Conservation (phyloP, 2,888 invertebrate species). For the Oligia fasciuncula region DNA sequence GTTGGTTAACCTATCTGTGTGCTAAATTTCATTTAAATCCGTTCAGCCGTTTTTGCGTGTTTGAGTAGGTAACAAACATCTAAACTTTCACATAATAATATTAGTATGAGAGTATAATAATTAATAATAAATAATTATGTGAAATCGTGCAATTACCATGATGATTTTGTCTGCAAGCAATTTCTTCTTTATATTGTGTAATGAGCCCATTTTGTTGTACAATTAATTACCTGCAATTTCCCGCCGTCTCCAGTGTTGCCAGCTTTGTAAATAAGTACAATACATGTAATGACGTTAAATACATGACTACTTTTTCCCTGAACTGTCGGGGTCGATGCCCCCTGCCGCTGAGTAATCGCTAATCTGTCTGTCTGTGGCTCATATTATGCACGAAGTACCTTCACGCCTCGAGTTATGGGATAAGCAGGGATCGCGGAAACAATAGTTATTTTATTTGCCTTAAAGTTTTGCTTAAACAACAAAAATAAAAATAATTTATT, state of each 20-base stretch:
- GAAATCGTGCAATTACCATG: background rate
- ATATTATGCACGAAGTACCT: conserved; percentile 11
- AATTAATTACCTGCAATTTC: conserved; percentile 41
- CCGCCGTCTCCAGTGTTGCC: conserved; percentile 11
- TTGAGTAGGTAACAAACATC: too few species aligned
- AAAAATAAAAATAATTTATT: background rate
- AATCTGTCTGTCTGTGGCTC: conserved; percentile 63
- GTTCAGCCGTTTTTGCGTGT: too few species aligned
- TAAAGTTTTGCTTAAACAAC: background rate
- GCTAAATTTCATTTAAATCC: too few species aligned
- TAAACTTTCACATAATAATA: too few species aligned
- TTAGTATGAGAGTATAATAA: too few species aligned
- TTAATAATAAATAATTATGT: too few species aligned
- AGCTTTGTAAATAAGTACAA: background rate
- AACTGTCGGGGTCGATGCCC: conserved; percentile 55
- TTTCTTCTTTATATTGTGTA: background rate
- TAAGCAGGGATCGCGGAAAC: background rate
- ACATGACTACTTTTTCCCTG: conserved; percentile 38
- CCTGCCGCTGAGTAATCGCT: conserved; percentile 66
- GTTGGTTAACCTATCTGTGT: too few species aligned
- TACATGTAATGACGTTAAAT: background rate
- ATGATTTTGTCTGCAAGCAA: background rate
- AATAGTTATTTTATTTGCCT: background rate
- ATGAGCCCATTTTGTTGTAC: background rate
- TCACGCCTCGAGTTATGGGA: conserved; percentile 4